Base-by-base conservation (phyloP, 2,888 invertebrate species). In the Cheilosia scutellata region DNA sequence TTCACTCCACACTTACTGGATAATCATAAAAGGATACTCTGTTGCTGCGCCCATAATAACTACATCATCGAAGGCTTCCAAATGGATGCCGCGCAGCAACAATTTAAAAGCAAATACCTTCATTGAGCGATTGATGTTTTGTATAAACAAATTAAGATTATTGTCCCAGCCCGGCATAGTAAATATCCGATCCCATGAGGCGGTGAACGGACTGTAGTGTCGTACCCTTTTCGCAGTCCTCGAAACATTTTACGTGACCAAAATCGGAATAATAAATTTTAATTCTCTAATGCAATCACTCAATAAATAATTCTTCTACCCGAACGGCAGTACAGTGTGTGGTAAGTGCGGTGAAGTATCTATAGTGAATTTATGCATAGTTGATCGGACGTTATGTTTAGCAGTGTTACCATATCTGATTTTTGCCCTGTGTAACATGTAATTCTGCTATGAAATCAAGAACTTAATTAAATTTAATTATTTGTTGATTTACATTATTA, bases 281-380 rank as follows among this genome's bases (percentile, higher is more conserved):
- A 66, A 76, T 68, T 31, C 58, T 68, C 58, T 76, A 76, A 76
- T 76, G 60, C 58, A 60, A 76, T 76, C 53, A 68, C 60, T 76
- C 51, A 68, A 76, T 68, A 68, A 68, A 76, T 76, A 53, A 66
- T 58, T 76, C 51, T 68, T 4, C n/a, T 44, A 60, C 40, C 16
- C 6, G 33, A 29, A 29, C 9, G 5, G 25, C 27, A n/a, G 66
- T 1, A 37, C 9, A 25, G 33, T 13, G 3, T 47, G 7, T 6
- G 40, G 6, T 11, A 40, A 6, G 40, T 40, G 47, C 2, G 20
- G 37, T 37, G 37, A 37, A 31, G 49, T 25, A 33, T 7, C 20
- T 20, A 0, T 47, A 47, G 16, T 37, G 37, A 4, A 11, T 4
- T 37, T 37, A 4, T 11, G 11, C 9, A 11, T 11, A 37, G 37